Evolutionary conservation across 2,888 invertebrate species (phyloP).

Genomic region (Rhagonycha fulva): DNA sequence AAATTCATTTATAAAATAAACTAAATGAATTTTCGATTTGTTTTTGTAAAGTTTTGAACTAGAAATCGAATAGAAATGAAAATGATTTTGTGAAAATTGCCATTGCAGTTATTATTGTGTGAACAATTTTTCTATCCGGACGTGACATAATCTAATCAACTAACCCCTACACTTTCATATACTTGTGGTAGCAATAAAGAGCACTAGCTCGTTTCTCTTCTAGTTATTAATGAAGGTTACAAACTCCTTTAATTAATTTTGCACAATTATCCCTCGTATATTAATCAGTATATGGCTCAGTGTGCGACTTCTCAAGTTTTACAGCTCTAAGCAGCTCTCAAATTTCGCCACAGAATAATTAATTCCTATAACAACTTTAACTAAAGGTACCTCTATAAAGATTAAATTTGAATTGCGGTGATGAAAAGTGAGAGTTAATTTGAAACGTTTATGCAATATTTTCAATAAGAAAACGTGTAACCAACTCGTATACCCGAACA

Average conservation of each 20-base stretch:
- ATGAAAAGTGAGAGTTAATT: slow-evolving; percentile 20
- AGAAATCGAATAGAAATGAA: not conserved
- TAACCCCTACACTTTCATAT: slow-evolving; percentile 27
- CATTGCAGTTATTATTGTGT: not conserved
- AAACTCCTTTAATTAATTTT: slow-evolving; percentile 58
- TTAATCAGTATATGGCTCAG: slow-evolving; percentile 52
- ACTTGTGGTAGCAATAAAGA: slow-evolving; percentile 26
- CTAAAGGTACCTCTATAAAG: slow-evolving; percentile 21
- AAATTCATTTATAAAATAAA: not conserved
- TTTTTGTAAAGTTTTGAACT: not conserved
- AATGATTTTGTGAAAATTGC: not conserved
- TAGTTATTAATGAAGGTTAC: slow-evolving; percentile 56
- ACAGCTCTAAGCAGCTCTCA: slow-evolving; percentile 29
- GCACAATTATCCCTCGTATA: slow-evolving; percentile 55
- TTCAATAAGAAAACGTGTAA: not conserved
- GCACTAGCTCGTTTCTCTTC: slow-evolving; percentile 43
- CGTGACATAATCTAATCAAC: slow-evolving; percentile 26
- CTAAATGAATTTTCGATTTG: not conserved
- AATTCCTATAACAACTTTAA: slow-evolving; percentile 29
- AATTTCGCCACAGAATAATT: slow-evolving; percentile 30
- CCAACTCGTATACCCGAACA: not conserved
- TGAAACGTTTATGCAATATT: not conserved
- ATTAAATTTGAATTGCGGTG: slow-evolving; percentile 27
- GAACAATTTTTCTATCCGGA: slow-evolving; percentile 1
- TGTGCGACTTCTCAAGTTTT: slow-evolving; percentile 30